Evolutionary conservation across 2,888 invertebrate species (phyloP), one percentile per base, ranked within the genome.

Genomic region (Orthosia cruda): DNA sequence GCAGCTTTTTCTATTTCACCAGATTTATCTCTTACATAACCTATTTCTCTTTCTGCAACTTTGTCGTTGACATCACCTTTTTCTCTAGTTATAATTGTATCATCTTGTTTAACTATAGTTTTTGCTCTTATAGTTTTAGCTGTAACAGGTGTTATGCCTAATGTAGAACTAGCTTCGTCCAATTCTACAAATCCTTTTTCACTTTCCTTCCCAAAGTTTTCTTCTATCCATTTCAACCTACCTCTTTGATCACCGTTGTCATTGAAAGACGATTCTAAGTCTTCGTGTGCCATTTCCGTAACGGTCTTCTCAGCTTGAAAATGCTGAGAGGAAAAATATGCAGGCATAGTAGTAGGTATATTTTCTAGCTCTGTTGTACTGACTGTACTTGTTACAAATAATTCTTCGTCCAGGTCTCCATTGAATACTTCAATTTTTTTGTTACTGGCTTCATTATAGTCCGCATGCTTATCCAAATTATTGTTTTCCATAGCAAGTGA

Each of bases 211-310:
- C 90, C 91, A 52, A 91, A 90, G 52, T 89, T 89, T 72, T 91
- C 91, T 59, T 92, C 92, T 3, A 92, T 83, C 92, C 92, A 93
- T 69, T 92, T 90, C 66, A 87, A 58, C 74, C 72, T 81, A 32
- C 75, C 77, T 67, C 50, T 77, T 11, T 81, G 75, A n/a, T 83
- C 76, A 55, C 23, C 63, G 45, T 67, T 73, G 13, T 84, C 64
- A n/a, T 11, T 67, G 4, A 74, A 61, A 61, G n/a, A 49, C 4
- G 61, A 71, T 54, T 86, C 68, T 58, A 67, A 11, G 11, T 70
- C 73, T 18, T 66, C 4, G 4, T 67, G 16, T 49, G 47, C 62
- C 62, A 71, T 52, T 77, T 74, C 81, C 23, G 62, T 68, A 77
- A 62, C 67, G 0, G 66, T 47, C 11, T 63, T 70, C 32, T 63